phyloP scores from a whole-genome alignment of 2,797 vertebrate species.

The Centroberyx gerrardi region DNA sequence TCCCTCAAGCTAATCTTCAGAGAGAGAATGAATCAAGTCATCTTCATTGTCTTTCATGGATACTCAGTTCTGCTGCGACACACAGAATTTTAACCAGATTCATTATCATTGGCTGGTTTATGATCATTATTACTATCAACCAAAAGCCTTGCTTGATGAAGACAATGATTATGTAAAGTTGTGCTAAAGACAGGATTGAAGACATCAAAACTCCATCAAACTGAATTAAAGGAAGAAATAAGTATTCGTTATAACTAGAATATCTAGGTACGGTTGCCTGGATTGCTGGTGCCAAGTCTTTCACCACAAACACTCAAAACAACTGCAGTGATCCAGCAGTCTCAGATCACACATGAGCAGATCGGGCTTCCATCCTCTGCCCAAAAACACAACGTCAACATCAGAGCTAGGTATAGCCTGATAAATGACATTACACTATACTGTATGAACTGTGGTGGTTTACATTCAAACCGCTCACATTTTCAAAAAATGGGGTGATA shows the following conservation, averaged over 20 bases:
- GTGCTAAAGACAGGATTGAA: constrained; percentile 59
- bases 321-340: constrained; percentile 35
- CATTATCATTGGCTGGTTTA: constrained; percentile 39
- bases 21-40: constrained; percentile 48
- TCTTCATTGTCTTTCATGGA: constrained; percentile 33
- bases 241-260: constrained; percentile 58
- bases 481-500: constrained; percentile 49
- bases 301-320: constrained; percentile 52
- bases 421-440: constrained; percentile 38
- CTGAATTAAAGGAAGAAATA: constrained; percentile 43
- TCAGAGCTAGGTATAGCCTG: constrained; percentile 36
- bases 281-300: constrained; percentile 74
- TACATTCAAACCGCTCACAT: constrained; percentile 83
- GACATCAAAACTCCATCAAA: constrained; percentile 60
- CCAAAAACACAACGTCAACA: constrained; percentile 30
- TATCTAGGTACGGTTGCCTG: constrained; percentile 61
- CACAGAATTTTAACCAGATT: constrained; percentile 51
- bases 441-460: constrained; percentile 64
- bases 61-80: constrained; percentile 46
- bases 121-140: constrained; percentile 45
- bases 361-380: constrained; percentile 35
- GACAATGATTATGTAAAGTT: constrained; percentile 55
- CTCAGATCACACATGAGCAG: constrained; percentile 37
- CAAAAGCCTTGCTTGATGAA: constrained; percentile 63
- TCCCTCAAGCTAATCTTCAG: constrained; percentile 59